A percentile compares a stretch with the other conserved stretches of the same genome.
These are phyloP conservation scores for Emys orbicularis DNA, from an alignment of 2,797 vertebrate genomes.

Conservation along the genomic window DNA sequence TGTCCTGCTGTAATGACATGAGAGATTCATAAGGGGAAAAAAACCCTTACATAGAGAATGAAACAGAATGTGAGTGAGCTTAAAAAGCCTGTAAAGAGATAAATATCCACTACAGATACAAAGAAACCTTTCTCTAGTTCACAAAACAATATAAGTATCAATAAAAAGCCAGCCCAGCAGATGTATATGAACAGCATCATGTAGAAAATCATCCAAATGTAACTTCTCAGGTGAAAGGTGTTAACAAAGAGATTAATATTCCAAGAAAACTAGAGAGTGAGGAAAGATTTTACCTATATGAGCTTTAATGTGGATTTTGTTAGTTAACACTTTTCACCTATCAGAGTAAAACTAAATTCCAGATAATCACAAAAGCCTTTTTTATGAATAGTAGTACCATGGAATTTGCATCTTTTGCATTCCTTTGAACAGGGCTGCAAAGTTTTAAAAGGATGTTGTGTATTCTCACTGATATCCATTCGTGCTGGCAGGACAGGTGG, in stretches of 20 bases:
- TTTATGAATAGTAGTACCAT: not conserved
- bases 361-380: not conserved
- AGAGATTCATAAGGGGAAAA: not conserved
- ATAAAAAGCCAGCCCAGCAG: not conserved
- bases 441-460: not conserved
- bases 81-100: not conserved
- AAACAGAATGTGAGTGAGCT: not conserved
- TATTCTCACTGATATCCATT: not conserved
- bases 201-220: not conserved
- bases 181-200: not conserved
- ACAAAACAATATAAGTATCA: not conserved
- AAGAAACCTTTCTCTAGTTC: not conserved
- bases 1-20: not conserved
- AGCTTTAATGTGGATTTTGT: no score
- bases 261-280: not conserved
- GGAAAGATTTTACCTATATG: not conserved
- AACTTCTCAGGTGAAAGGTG: not conserved
- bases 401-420: not conserved
- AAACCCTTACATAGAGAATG: not conserved
- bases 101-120: no score
- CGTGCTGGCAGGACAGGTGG: not conserved
- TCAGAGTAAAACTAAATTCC: not conserved
- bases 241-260: not conserved
- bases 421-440: not conserved
- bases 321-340: not conserved